Conservation (phyloP, 2,888 invertebrate species). For the Peribatodes rhomboidaria region DNA sequence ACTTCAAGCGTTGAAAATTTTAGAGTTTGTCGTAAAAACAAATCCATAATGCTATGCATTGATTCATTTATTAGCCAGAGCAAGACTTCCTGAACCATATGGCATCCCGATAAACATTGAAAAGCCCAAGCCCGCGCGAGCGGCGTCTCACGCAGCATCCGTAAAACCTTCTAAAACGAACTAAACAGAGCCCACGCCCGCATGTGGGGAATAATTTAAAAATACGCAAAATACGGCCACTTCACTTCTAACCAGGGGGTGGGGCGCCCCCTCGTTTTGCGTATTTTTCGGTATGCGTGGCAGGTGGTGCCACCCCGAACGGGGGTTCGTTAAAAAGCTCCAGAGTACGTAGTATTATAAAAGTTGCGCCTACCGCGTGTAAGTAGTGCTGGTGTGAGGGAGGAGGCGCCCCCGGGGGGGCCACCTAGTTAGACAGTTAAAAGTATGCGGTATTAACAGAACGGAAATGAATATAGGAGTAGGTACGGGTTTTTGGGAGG, state of each 20-base stretch:
- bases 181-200: conserved; percentile 76
- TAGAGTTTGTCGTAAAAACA: no score
- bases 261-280: conserved; percentile 73
- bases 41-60: no score
- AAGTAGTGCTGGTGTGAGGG: conserved; percentile 79
- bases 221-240: conserved; percentile 86
- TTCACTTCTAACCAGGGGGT: conserved; percentile 81
- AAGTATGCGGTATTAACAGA: conserved; percentile 87
- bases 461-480: conserved; percentile 87
- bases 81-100: no score
- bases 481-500: conserved; percentile 79
- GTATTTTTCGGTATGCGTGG: conserved; percentile 87
- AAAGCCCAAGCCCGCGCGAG: conserved; percentile 19
- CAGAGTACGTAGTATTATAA: conserved; percentile 86
- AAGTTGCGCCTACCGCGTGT: conserved; percentile 86
- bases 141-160: conserved; percentile 54
- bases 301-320: conserved; percentile 78
- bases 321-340: conserved; percentile 85
- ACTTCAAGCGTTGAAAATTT: no score
- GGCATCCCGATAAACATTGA: conserved; percentile 30
- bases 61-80: no score
- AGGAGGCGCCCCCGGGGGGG: conserved; percentile 53
- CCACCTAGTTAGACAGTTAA: conserved; percentile 87
- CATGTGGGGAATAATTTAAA: conserved; percentile 85
- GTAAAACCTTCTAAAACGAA: conserved; percentile 60